A percentile compares a stretch with the other conserved stretches of the same genome.
phyloP scores from a whole-genome alignment of 2,113 vertebrate genomes.

The Megaceryle maxima region DNA sequence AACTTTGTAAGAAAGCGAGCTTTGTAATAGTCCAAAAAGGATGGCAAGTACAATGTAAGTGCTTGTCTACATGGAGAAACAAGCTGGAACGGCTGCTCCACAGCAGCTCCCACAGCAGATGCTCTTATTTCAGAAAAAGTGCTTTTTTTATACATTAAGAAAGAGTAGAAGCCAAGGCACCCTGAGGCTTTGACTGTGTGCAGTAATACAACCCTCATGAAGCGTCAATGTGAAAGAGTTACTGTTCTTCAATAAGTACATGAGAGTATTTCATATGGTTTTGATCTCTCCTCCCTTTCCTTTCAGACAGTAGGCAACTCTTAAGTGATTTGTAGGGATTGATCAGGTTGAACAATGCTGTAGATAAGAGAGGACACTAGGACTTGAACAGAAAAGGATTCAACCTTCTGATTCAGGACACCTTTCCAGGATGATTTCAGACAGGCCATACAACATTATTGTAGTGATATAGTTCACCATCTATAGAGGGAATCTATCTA shows the following conservation, averaged over 20 bases:
- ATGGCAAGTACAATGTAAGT: neutral
- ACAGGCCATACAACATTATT: neutral
- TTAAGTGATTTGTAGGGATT: neutral
- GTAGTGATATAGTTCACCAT: neutral
- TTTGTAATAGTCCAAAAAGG: neutral
- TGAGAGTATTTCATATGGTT: neutral
- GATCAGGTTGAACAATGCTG: neutral
- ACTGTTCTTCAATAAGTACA: neutral
- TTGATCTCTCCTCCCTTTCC: neutral
- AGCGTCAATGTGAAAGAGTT: neutral
- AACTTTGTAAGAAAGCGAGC: neutral
- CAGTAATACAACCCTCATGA: neutral
- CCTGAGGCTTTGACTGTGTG: neutral
- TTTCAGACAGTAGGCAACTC: neutral
- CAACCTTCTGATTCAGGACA: neutral
- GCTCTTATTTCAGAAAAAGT: conserved; percentile 3
- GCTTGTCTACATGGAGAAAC: neutral
- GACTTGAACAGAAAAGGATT: neutral
- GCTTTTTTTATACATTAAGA: neutral
- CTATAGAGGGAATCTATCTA: neutral
- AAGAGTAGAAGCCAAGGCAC: conserved; percentile 24
- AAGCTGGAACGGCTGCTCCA: neutral
- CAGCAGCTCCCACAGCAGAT: neutral
- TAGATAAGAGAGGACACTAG: neutral
- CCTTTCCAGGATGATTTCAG: neutral